Percentiles rank a stretch among this genome's conserved stretches.
Evolutionary conservation across 2,888 invertebrate species (phyloP).

Genomic region (Hypercompe scribonia): DNA sequence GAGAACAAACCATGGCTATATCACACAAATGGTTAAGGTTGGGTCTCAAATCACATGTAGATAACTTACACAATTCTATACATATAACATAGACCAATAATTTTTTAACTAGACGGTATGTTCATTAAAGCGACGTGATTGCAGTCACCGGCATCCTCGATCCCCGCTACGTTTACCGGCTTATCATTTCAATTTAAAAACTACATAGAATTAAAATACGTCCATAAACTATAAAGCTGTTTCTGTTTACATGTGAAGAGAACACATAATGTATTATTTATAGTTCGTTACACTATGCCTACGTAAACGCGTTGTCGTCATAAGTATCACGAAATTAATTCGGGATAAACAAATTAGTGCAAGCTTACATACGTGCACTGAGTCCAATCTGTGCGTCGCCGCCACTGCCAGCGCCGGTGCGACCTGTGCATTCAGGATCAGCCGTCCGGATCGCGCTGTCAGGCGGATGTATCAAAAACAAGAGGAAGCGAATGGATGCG

Average conservation of each 20-base stretch:
- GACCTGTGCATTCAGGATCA: constrained; percentile 67
- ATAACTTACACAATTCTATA: constrained; percentile 19
- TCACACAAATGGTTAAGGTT: not conserved
- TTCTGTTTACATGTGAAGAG: constrained; percentile 56
- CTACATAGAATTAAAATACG: constrained; percentile 16
- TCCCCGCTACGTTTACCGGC: constrained; percentile 7
- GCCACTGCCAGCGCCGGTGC: constrained; percentile 52
- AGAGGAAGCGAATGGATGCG: constrained; percentile 73
- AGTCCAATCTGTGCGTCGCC: constrained; percentile 59
- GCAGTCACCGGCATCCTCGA: constrained; percentile 28
- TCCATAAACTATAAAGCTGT: constrained; percentile 23
- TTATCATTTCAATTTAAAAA: constrained; percentile 16
- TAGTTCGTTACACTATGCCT: constrained; percentile 52
- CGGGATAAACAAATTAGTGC: constrained; percentile 62
- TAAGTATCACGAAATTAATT: constrained; percentile 54
- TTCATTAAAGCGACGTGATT: constrained; percentile 24
- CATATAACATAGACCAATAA: constrained; percentile 15
- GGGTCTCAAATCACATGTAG: not conserved
- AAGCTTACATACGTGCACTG: constrained; percentile 74
- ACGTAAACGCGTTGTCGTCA: constrained; percentile 60
- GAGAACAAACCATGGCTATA: not conserved
- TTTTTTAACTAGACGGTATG: constrained; percentile 18
- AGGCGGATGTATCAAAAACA: constrained; percentile 74
- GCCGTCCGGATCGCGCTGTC: constrained; percentile 62
- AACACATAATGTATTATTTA: constrained; percentile 55